Conservation (phyloP, 2,888 invertebrate genomes). For the Patella pellucida region DNA sequence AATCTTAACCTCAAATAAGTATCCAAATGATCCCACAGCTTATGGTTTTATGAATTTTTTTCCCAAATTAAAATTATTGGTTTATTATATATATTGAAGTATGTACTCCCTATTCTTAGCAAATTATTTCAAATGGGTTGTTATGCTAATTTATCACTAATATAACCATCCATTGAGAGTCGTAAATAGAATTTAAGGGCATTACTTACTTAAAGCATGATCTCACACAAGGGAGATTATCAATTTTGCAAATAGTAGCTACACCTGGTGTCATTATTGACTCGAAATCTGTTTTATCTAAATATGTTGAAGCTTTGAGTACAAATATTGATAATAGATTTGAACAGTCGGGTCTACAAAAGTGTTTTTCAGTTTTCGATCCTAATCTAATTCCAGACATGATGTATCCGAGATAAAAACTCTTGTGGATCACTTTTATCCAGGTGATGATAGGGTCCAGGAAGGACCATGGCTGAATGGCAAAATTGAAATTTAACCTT, state of each 20-base stretch:
- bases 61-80: neutral
- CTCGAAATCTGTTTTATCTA: too few relatives aligned
- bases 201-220: too few relatives aligned
- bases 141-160: neutral
- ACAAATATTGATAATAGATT: too few relatives aligned
- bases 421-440: neutral
- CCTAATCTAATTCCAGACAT: neutral
- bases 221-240: too few relatives aligned
- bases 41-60: neutral
- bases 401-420: neutral
- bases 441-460: neutral
- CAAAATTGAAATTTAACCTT: neutral
- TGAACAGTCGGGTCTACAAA: too few relatives aligned
- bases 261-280: too few relatives aligned
- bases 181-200: too few relatives aligned
- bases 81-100: neutral
- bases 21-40: neutral
- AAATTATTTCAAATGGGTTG: neutral
- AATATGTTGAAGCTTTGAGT: too few relatives aligned
- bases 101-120: neutral
- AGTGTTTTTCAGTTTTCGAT: neutral
- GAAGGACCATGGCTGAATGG: neutral
- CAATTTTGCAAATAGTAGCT: too few relatives aligned
- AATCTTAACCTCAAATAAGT: neutral
- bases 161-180: neutral